phyloP scores from a whole-genome alignment of 2,888 invertebrate species.

The Gibbula magus region DNA sequence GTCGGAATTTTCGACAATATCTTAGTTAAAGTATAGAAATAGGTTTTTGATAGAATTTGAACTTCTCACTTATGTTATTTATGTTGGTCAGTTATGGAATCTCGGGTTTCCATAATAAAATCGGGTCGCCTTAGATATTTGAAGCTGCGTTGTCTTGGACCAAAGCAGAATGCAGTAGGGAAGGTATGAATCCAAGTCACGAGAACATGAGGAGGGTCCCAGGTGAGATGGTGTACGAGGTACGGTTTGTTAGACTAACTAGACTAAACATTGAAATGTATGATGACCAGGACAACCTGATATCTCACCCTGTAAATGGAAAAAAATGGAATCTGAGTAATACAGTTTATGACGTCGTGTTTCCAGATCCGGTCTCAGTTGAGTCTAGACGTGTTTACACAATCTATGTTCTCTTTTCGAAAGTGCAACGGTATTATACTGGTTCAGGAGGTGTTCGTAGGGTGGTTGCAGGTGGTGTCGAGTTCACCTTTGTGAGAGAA shows the following conservation, averaged over 20 bases:
- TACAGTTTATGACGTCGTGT: neutral
- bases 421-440: neutral
- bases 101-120: too few species aligned
- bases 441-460: neutral
- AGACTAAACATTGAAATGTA: neutral
- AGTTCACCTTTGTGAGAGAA: neutral
- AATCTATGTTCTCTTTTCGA: neutral
- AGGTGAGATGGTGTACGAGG: neutral
- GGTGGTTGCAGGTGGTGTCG: neutral
- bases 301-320: too few species aligned
- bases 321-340: neutral
- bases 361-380: neutral
- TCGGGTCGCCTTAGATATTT: too few species aligned
- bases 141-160: neutral
- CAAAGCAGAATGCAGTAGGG: neutral
- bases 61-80: too few species aligned
- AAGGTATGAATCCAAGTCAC: neutral
- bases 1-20: too few species aligned
- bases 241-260: neutral
- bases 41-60: too few species aligned
- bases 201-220: too few species aligned
- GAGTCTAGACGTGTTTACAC: neutral
- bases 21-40: too few species aligned
- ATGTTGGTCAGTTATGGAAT: too few species aligned
- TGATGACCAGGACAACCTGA: neutral